Base-by-base conservation (phyloP, 2,797 vertebrate genomes). In the Poeciliopsis gracilis region DNA sequence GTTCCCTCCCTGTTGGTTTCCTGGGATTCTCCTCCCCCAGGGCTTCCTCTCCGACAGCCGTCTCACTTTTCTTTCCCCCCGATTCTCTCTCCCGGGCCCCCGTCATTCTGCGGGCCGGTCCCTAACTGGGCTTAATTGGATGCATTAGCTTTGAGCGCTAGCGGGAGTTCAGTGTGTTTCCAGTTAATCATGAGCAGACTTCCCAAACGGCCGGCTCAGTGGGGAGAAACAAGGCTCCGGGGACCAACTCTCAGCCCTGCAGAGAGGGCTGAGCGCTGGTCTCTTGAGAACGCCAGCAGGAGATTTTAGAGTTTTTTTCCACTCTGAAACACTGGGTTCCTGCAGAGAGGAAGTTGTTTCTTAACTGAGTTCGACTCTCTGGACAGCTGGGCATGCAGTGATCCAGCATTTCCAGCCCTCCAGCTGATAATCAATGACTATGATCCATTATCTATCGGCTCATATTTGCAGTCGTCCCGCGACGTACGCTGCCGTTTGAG, bases 41-140 rank as follows among this genome's bases (percentile, higher is more conserved):
- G 9, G 13, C 57, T 74, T 61, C 78, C 73, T 75, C 75, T 75
- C 85, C 43, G 74, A 36, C 77, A 0, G 88, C 84, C 86, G 70
- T 78, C 36, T 73, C 70, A 74, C 74, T 88, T 86, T 87, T 80
- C 46, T 77, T 33, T 78, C 77, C 72, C 72, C 72, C 30, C 33
- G 11, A 57, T 79, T 59, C 66, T 72, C 30, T 49, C 6, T 73
- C 36, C 20, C 0, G 0, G 0, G 49, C 67, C 73, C 73, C 80
- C 63, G 78, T 85, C 78, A 70, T 77, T 89, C 82, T 86, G 79
- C 70, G 63, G 77, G 75, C 76, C 43, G 84, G 84, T 72, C 81
- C 80, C 86, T 86, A 41, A 77, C 86, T 73, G 84, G 57, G 82
- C 77, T 75, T 93, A 90, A 93, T 89, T 91, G 88, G 86, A 82